These are phyloP conservation scores for Drosophila mulleri DNA, from an alignment of 2,888 invertebrate genomes.

Conservation along the genomic window DNA sequence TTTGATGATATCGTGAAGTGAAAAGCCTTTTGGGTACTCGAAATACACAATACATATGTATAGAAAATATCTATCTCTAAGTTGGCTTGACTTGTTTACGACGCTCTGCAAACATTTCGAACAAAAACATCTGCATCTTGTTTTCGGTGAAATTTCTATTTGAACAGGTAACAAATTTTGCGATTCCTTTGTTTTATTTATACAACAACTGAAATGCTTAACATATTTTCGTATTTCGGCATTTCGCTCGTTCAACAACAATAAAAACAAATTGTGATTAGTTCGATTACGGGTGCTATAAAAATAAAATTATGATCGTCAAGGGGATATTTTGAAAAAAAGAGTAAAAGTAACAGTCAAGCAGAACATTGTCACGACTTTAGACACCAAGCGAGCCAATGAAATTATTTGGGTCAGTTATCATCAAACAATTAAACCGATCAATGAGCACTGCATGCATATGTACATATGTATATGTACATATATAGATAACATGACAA, in stretches of 20 bases:
- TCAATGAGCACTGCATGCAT: slow-evolving; percentile 36
- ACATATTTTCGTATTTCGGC: slow-evolving; percentile 16
- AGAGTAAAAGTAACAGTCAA: background rate
- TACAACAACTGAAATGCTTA: slow-evolving; percentile 19
- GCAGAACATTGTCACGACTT: slow-evolving; percentile 14
- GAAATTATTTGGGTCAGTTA: slow-evolving; percentile 47
- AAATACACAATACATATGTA: slow-evolving; percentile 9
- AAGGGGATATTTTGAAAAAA: background rate
- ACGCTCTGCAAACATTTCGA: slow-evolving; percentile 35
- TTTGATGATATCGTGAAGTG: slow-evolving; percentile 40
- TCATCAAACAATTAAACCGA: slow-evolving; percentile 42
- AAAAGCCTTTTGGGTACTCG: slow-evolving; percentile 26
- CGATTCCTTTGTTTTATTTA: slow-evolving; percentile 25
- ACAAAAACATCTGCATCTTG: slow-evolving; percentile 54
- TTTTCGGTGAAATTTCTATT: slow-evolving; percentile 49
- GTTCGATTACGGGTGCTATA: slow-evolving; percentile 13
- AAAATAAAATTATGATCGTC: slow-evolving; percentile 6
- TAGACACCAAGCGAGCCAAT: background rate
- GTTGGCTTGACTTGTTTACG: slow-evolving; percentile 40
- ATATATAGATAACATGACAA: background rate
- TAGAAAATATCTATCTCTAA: slow-evolving; percentile 30
- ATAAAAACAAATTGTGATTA: slow-evolving; percentile 29
- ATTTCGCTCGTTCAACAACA: slow-evolving; percentile 12
- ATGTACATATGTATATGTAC: slow-evolving; percentile 6
- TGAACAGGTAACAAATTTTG: slow-evolving; percentile 61